phyloP scores from a whole-genome alignment of 2,888 invertebrate genomes.

The Lepidocyrtoides sp. region DNA sequence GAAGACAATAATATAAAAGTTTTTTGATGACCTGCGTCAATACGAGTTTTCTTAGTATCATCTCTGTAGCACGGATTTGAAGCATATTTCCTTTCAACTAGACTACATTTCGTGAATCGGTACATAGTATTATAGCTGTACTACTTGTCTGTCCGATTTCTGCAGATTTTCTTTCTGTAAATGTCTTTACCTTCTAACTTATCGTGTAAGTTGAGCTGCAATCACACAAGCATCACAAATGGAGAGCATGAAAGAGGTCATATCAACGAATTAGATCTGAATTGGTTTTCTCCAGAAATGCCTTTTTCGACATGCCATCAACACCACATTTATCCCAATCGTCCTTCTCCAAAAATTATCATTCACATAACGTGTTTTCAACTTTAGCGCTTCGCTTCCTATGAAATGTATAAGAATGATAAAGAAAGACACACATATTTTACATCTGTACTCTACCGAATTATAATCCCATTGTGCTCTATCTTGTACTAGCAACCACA shows the following conservation, averaged over 20 bases:
- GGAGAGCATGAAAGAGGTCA: conserved; percentile 32
- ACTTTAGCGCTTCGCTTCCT: not conserved
- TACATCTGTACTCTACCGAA: too few relatives aligned
- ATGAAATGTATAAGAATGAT: conserved; percentile 23
- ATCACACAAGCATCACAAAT: conserved; percentile 6
- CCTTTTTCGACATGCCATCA: not conserved
- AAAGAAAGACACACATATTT: not conserved
- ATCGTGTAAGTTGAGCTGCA: not conserved
- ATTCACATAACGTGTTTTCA: conserved; percentile 10
- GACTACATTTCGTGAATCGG: not conserved
- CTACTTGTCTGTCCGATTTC: not conserved
- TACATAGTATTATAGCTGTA: not conserved
- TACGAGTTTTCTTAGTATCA: conserved; percentile 14
- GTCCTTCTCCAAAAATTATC: not conserved
- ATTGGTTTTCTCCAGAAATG: conserved; percentile 59
- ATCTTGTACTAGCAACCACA: not conserved
- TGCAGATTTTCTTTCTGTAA: not conserved
- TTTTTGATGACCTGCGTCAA: conserved; percentile 57
- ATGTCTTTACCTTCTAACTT: not conserved
- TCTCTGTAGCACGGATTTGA: not conserved
- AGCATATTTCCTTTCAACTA: not conserved
- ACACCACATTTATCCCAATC: not conserved
- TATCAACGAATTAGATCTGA: conserved; percentile 68
- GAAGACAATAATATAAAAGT: conserved; percentile 50
- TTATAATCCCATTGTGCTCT: too few relatives aligned